phyloP scores from a whole-genome alignment of 1,140 invertebrate species.

The Orussus abietinus region DNA sequence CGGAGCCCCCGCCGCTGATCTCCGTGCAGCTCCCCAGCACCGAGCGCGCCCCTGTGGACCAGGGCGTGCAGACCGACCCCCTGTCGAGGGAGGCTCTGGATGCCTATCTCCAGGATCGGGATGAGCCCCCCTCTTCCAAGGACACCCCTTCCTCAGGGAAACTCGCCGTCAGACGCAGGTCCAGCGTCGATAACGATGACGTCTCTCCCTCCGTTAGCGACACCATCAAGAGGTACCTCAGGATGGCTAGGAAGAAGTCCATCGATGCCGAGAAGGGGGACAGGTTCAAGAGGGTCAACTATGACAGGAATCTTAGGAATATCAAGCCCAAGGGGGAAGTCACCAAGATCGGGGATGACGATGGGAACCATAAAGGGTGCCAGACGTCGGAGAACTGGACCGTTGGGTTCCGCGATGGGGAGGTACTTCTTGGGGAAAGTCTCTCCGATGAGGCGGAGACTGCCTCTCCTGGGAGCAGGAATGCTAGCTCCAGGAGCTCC shows the following conservation, averaged over 20 bases:
- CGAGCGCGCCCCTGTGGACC: slow-evolving; percentile 48
- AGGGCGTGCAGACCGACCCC: slow-evolving; percentile 61
- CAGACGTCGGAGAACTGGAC: slow-evolving; percentile 75
- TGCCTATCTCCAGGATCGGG: slow-evolving; percentile 37
- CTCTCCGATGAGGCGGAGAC: slow-evolving; percentile 53
- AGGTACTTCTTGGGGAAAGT: slow-evolving; percentile 32
- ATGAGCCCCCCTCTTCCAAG: too few relatives aligned
- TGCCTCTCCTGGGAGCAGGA: slow-evolving; percentile 45
- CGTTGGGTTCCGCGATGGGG: slow-evolving; percentile 45
- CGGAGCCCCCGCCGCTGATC: slow-evolving; percentile 65
- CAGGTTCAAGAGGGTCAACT: slow-evolving; percentile 82
- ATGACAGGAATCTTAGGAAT: slow-evolving; percentile 77
- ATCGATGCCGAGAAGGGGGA: slow-evolving; percentile 75
- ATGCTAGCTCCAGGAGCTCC: slow-evolving; percentile 56
- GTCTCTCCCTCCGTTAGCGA: slow-evolving; percentile 81
- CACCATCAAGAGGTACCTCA: slow-evolving; percentile 76
- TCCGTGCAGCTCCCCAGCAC: slow-evolving; percentile 62
- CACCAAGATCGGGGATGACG: slow-evolving; percentile 67
- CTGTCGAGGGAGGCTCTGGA: slow-evolving; percentile 56
- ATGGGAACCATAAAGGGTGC: slow-evolving; percentile 67
- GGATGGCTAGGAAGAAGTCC: slow-evolving; percentile 82
- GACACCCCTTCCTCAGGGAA: too few relatives aligned
- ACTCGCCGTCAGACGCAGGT: slow-evolving; percentile 57
- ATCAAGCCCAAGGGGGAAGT: slow-evolving; percentile 77
- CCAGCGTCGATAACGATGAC: slow-evolving; percentile 77